phyloP scores from a whole-genome alignment of 2,888 invertebrate genomes.

The Sthenelais limicola region DNA sequence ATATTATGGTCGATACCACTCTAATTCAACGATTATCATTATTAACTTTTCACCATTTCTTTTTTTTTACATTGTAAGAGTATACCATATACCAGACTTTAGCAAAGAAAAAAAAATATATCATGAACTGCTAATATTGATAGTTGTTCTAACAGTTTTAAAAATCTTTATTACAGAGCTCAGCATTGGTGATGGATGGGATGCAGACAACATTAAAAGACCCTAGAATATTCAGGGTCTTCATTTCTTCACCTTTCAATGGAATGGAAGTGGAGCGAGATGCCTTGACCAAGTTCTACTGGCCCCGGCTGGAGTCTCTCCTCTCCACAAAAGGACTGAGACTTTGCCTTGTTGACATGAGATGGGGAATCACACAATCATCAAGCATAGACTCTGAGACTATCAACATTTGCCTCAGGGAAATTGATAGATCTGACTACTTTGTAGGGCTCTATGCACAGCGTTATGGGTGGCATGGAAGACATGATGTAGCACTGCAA shows the following conservation, averaged over 20 bases:
- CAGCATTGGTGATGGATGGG: no score
- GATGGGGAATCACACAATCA: constrained; percentile 70
- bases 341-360: constrained; percentile 60
- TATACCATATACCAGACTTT: no score
- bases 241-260: constrained; percentile 71
- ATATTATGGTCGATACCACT: no score
- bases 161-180: no score
- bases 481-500: constrained; percentile 60
- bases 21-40: no score
- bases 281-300: constrained; percentile 66
- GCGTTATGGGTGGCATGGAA: constrained; percentile 69
- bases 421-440: constrained; percentile 67
- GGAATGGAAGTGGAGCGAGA: constrained; percentile 71
- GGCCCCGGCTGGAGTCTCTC: constrained; percentile 64
- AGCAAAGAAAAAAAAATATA: no score
- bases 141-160: no score
- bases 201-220: no score
- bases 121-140: no score
- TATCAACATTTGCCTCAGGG: constrained; percentile 67
- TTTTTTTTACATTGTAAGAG: no score
- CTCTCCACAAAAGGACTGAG: constrained; percentile 50
- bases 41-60: no score
- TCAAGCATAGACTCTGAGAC: constrained; percentile 63
- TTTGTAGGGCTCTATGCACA: constrained; percentile 70
- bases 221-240: constrained; percentile 60